These are phyloP conservation scores for Drosophila arizonae DNA, from an alignment of 1,140 invertebrate species.

Conservation along the genomic window DNA sequence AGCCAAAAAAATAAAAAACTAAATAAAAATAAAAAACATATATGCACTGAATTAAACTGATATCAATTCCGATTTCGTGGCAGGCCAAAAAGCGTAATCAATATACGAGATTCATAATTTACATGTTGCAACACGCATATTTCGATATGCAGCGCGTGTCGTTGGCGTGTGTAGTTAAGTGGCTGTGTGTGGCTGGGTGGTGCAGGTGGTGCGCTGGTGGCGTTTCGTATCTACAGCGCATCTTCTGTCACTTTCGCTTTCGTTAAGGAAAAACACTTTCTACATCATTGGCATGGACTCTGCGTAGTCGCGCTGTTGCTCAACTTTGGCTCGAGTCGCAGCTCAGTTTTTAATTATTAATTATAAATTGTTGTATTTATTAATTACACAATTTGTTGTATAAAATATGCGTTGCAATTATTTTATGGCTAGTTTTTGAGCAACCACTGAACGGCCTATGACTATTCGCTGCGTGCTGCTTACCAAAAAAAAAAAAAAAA, in stretches of 20 bases:
- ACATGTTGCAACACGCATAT: slow-evolving; percentile 36
- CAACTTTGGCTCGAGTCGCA: slow-evolving; percentile 29
- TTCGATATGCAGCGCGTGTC: slow-evolving; percentile 65
- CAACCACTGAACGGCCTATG: slow-evolving; percentile 41
- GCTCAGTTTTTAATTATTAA: slow-evolving; percentile 55
- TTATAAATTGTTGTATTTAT: slow-evolving; percentile 51
- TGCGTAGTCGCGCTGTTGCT: slow-evolving; percentile 23
- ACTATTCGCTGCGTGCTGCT: not conserved
- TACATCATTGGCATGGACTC: slow-evolving; percentile 52
- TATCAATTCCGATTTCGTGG: slow-evolving; percentile 67
- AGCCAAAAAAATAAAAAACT: slow-evolving; percentile 6
- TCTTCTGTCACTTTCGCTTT: slow-evolving; percentile 71
- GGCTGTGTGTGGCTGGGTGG: not conserved
- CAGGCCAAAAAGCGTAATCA: slow-evolving; percentile 55
- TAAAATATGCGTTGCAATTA: slow-evolving; percentile 56
- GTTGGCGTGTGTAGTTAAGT: slow-evolving; percentile 14
- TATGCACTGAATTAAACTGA: slow-evolving; percentile 6
- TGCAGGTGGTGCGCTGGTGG: not conserved
- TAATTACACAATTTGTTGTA: slow-evolving; percentile 62
- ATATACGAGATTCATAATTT: slow-evolving; percentile 74
- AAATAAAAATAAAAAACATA: slow-evolving; percentile 11
- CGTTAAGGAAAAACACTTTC: slow-evolving; percentile 69
- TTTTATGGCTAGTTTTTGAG: slow-evolving; percentile 51
- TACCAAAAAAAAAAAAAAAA: not conserved
- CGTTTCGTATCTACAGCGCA: not conserved